Percentiles rank a stretch among this genome's conserved stretches.
Conservation (phyloP, 2,797 vertebrate genomes). For the Lagorchestes hirsutus region DNA sequence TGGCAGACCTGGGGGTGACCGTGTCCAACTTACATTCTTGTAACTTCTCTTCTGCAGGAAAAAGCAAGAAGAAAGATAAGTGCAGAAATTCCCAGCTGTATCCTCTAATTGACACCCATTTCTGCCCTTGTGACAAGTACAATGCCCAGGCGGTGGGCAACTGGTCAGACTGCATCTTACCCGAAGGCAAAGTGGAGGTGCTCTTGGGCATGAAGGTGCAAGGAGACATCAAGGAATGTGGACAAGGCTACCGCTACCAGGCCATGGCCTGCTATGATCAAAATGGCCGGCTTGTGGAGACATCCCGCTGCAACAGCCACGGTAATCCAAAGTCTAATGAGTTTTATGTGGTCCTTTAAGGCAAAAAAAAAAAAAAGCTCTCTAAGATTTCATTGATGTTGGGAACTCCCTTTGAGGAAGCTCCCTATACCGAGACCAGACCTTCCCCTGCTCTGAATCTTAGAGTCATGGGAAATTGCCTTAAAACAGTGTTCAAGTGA, state of each 20-base stretch:
- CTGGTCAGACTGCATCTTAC: slow-evolving; percentile 98
- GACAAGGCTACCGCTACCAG: slow-evolving; percentile 98
- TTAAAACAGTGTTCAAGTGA: neutral
- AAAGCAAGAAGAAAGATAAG: slow-evolving; percentile 98
- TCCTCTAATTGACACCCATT: slow-evolving; percentile 96
- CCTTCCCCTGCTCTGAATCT: neutral
- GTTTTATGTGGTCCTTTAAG: neutral
- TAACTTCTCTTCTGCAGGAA: slow-evolving; percentile 87
- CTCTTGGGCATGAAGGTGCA: slow-evolving; percentile 90
- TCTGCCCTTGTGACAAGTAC: slow-evolving; percentile 98
- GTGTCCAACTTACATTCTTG: slow-evolving; percentile 22
- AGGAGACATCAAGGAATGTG: slow-evolving; percentile 94
- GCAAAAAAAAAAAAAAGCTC: neutral
- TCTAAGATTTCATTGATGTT: neutral
- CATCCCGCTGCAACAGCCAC: slow-evolving; percentile 95
- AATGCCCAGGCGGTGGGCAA: slow-evolving; percentile 97
- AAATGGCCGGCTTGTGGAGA: slow-evolving; percentile 95
- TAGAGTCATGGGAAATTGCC: neutral
- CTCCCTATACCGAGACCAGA: neutral
- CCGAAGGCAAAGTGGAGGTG: slow-evolving; percentile 90
- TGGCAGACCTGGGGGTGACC: neutral
- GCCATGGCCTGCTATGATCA: slow-evolving; percentile 99
- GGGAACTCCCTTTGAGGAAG: neutral
- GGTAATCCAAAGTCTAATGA: slow-evolving; percentile 84
- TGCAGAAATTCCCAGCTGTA: slow-evolving; percentile 96